phyloP scores from a whole-genome alignment of 2,888 invertebrate species.

The Philereme transversata region DNA sequence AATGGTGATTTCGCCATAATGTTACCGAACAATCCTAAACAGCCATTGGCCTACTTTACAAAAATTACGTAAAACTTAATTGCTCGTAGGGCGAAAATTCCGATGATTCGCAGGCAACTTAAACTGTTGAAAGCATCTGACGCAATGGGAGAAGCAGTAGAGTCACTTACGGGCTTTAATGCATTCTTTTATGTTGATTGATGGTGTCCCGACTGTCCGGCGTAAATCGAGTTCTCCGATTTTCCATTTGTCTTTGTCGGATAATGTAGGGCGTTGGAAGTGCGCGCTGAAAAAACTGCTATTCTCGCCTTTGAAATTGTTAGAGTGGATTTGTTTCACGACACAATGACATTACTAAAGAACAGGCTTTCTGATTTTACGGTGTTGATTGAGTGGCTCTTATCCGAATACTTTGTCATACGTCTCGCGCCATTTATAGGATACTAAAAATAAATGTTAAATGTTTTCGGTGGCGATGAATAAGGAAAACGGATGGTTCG shows the following conservation, averaged over 20 bases:
- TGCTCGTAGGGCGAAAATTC: conserved; percentile 42
- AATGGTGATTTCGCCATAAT: conserved; percentile 12
- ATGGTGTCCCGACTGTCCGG: conserved; percentile 42
- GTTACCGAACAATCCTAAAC: conserved; percentile 26
- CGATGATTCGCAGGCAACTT: conserved; percentile 59
- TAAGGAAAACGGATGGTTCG: conserved; percentile 6
- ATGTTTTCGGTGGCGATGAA: conserved; percentile 5
- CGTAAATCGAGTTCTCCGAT: conserved; percentile 43
- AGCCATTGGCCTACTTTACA: conserved; percentile 31
- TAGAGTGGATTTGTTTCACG: conserved; percentile 19
- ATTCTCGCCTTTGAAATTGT: conserved; percentile 19
- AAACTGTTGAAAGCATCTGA: conserved; percentile 60
- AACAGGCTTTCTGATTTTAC: conserved; percentile 4
- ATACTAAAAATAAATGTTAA: conserved; percentile 19
- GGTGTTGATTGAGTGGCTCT: conserved; percentile 4
- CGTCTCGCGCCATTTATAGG: conserved; percentile 7
- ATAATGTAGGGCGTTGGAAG: conserved; percentile 30
- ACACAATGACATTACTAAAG: conserved; percentile 7
- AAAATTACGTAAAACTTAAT: conserved; percentile 43
- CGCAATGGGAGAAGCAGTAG: conserved; percentile 28
- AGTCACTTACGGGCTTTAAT: conserved; percentile 45
- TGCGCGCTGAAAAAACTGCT: conserved; percentile 28
- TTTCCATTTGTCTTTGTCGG: conserved; percentile 53
- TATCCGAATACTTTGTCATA: conserved; percentile 7
- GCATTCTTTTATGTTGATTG: conserved; percentile 57